Conservation (phyloP, 2,113 vertebrate species). For the Geococcyx californianus region DNA sequence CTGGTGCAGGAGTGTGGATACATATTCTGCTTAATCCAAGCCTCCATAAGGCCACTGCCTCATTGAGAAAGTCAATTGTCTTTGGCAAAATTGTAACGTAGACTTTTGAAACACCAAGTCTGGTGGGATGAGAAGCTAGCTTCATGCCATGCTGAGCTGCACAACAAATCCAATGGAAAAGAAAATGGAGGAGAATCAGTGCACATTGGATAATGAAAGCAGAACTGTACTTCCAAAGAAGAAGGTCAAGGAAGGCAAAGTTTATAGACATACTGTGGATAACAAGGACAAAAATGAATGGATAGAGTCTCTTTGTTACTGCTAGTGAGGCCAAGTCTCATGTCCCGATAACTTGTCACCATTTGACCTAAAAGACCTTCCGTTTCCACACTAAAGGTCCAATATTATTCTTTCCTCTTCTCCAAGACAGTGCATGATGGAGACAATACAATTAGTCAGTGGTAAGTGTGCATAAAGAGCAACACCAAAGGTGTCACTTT, state of each 20-base stretch:
- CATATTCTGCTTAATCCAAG: not conserved
- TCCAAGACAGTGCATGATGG: not conserved
- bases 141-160: fast-evolving
- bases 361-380: not conserved
- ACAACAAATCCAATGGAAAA: not conserved
- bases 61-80: not conserved
- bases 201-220: not conserved
- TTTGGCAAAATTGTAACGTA: not conserved
- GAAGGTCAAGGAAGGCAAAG: not conserved
- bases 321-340: not conserved
- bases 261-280: not conserved
- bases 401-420: not conserved
- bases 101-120: not conserved
- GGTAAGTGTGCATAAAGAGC: not conserved
- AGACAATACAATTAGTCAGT: not conserved
- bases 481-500: not conserved
- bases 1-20: not conserved
- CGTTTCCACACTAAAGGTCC: fast-evolving
- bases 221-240: not conserved
- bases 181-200: fast-evolving
- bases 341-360: not conserved
- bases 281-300: not conserved
- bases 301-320: not conserved
- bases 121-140: not conserved
- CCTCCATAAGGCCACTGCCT: not conserved